These are phyloP conservation scores for Lanius collurio DNA, from an alignment of 2,113 vertebrate species.

Conservation along the genomic window DNA sequence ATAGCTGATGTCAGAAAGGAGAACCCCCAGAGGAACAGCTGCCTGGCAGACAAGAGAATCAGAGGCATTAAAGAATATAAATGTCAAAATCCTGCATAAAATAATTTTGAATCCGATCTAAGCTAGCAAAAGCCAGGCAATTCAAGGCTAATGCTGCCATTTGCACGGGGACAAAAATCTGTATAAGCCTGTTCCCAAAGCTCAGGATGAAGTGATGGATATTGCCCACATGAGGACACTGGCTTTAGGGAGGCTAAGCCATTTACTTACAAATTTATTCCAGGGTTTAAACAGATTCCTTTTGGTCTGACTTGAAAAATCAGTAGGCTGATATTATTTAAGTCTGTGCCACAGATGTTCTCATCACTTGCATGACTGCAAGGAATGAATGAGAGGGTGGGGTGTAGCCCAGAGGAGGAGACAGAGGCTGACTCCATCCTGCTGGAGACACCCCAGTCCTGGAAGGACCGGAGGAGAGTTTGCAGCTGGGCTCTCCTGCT, in stretches of 20 bases:
- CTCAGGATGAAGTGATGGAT: neutral
- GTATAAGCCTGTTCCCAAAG: neutral
- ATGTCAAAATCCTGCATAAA: constrained; percentile 3
- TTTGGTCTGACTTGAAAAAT: neutral
- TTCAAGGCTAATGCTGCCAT: neutral
- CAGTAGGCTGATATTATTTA: neutral
- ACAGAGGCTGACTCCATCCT: neutral
- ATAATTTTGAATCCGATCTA: neutral
- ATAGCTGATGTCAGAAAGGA: neutral
- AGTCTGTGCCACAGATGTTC: neutral
- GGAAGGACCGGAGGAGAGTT: neutral
- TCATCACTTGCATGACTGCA: neutral
- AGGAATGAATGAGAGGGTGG: neutral
- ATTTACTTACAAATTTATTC: neutral
- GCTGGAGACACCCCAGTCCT: neutral
- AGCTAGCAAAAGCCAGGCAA: neutral
- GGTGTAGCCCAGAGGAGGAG: neutral
- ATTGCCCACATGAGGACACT: neutral
- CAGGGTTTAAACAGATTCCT: neutral
- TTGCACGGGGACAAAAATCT: neutral
- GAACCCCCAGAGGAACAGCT: neutral
- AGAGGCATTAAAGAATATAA: neutral
- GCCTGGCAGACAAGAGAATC: neutral
- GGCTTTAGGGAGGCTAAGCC: neutral
- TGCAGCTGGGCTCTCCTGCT: neutral